Conservation (phyloP, 2,888 invertebrate species). For the Chorisops tibialis region DNA sequence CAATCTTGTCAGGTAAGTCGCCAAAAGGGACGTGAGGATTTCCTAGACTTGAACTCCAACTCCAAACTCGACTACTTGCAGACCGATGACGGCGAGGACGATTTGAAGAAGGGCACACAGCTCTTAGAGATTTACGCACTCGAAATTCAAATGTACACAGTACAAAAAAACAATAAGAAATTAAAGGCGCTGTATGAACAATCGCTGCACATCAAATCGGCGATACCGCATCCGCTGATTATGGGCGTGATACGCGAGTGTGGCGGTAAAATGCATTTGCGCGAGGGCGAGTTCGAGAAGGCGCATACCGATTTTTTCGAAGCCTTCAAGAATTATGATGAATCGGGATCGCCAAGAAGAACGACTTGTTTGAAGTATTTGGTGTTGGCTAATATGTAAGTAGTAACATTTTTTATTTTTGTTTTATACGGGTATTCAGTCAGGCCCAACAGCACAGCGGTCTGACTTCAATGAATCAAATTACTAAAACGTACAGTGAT, state of each 20-base stretch:
- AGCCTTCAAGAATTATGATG: constrained; percentile 99
- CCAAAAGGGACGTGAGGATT: background rate
- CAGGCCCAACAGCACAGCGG: too few species aligned
- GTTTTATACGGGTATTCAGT: too few species aligned
- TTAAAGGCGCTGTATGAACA: constrained; percentile 95
- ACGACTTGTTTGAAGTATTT: constrained; percentile 98
- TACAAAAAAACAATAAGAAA: constrained; percentile 99
- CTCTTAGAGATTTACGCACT: constrained; percentile 96
- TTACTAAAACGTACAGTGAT: too few species aligned
- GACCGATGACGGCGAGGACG: constrained; percentile 97
- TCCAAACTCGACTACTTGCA: constrained; percentile 44
- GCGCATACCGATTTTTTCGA: constrained; percentile 99
- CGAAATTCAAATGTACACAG: constrained; percentile 99
- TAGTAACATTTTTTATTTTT: constrained; percentile 51
- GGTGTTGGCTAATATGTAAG: constrained; percentile 96
- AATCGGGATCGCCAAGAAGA: constrained; percentile 93
- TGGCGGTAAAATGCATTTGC: constrained; percentile 98
- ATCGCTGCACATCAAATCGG: constrained; percentile 96
- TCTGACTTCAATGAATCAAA: too few species aligned
- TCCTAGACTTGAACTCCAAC: too few species aligned
- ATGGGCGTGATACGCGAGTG: constrained; percentile 99
- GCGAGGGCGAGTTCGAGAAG: constrained; percentile 97
- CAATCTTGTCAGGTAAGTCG: constrained; percentile 84
- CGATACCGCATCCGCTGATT: constrained; percentile 99
- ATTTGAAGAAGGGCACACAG: constrained; percentile 96